phyloP scores from a whole-genome alignment of 64 coral and sea anemone genomes.

The Cladopsammia gracilis region DNA sequence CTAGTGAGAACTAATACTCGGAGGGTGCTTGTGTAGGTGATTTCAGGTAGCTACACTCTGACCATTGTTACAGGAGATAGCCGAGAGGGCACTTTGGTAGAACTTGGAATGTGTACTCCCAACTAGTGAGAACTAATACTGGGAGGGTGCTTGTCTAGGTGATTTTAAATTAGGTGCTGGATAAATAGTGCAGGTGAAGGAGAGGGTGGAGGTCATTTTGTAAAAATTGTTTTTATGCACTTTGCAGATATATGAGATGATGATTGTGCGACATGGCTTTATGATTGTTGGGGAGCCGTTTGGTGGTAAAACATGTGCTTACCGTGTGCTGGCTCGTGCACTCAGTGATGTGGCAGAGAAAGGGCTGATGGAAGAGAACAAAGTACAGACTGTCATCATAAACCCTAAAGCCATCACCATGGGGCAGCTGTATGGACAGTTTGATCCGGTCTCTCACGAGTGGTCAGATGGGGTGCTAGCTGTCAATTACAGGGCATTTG shows the following conservation, averaged over 20 bases:
- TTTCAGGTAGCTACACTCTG: no score
- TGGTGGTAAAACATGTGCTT: constrained; percentile 96
- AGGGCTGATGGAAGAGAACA: constrained; percentile 99
- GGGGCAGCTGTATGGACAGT: constrained; percentile 98
- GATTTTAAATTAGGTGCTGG: no score
- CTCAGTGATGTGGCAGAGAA: constrained; percentile 94
- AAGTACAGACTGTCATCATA: constrained; percentile 94
- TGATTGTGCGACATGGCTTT: constrained; percentile 99
- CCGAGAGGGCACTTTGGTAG: no score
- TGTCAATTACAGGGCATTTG: constrained; percentile 98
- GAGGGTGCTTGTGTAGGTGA: no score
- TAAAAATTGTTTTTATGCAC: neutral
- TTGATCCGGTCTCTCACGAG: constrained; percentile 98
- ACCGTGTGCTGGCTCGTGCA: constrained; percentile 90
- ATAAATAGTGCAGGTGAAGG: no score
- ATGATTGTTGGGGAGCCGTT: constrained; percentile 99
- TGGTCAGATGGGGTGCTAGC: constrained; percentile 99
- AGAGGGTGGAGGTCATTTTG: no score
- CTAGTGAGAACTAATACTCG: no score
- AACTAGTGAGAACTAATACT: no score
- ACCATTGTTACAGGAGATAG: no score
- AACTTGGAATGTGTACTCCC: no score
- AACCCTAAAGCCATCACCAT: constrained; percentile 98
- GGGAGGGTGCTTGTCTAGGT: no score
- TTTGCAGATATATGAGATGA: constrained; percentile 96